Evolutionary conservation across 2,113 vertebrate genomes (phyloP).

Genomic region (Tychaedon coryphoeus): DNA sequence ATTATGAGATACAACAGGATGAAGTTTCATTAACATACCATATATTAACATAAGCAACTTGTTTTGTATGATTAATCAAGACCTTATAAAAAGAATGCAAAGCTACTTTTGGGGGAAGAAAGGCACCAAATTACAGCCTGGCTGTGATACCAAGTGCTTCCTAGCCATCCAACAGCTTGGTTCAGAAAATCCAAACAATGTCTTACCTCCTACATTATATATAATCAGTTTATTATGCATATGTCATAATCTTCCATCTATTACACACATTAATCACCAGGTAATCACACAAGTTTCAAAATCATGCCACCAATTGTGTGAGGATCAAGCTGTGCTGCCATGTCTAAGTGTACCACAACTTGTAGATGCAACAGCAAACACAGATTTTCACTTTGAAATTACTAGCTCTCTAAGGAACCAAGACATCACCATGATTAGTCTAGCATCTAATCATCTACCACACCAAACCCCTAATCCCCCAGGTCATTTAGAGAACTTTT

Average conservation of each 20-base stretch:
- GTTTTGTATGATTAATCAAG: neutral
- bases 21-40: neutral
- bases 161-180: neutral
- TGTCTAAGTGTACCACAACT: neutral
- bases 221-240: neutral
- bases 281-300: neutral
- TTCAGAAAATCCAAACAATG: neutral
- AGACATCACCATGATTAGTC: neutral
- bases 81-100: neutral
- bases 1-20: neutral
- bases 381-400: neutral
- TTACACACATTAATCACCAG: neutral
- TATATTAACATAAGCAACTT: neutral
- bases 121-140: neutral
- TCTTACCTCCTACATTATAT: neutral
- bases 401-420: neutral
- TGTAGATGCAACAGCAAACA: neutral
- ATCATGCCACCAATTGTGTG: neutral
- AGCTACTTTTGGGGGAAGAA: neutral
- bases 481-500: neutral
- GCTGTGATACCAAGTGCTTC: neutral
- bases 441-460: neutral
- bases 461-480: neutral
- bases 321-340: neutral
- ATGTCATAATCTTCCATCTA: neutral